These are phyloP conservation scores for Prolemur simus DNA, from an alignment of 2,113 vertebrate species.

Conservation along the genomic window DNA sequence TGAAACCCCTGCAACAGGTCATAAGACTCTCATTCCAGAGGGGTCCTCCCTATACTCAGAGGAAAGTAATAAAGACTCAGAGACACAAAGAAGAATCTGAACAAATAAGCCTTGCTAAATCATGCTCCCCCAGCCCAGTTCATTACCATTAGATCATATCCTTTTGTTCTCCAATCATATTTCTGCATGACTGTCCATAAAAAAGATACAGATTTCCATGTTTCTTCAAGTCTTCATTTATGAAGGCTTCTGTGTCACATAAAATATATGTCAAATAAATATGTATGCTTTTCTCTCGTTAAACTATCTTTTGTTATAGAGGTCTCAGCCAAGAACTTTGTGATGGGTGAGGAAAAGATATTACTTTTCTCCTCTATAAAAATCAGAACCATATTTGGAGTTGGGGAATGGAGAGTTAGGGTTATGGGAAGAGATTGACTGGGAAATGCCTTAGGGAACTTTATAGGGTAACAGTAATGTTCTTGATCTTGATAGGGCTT, in stretches of 20 bases:
- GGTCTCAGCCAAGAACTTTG: neutral
- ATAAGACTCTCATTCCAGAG: neutral
- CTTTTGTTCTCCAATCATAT: neutral
- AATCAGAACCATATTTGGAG: neutral
- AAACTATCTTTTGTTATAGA: neutral
- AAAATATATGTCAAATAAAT: neutral
- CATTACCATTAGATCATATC: neutral
- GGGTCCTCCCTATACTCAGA: neutral
- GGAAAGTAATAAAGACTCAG: neutral
- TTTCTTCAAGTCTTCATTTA: neutral
- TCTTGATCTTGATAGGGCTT: neutral
- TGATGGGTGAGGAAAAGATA: neutral
- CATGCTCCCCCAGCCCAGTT: neutral
- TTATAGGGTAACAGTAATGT: neutral
- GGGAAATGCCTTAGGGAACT: neutral
- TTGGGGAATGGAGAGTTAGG: neutral
- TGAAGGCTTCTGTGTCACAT: neutral
- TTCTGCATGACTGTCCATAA: neutral
- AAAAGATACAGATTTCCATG: neutral
- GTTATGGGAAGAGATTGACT: neutral
- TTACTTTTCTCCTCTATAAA: neutral
- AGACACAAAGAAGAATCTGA: neutral
- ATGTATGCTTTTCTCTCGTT: neutral
- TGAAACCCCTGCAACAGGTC: neutral
- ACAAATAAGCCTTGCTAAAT: neutral